Evolutionary conservation across 2,888 invertebrate genomes (phyloP).

Genomic region (Drosophila lacicola): DNA sequence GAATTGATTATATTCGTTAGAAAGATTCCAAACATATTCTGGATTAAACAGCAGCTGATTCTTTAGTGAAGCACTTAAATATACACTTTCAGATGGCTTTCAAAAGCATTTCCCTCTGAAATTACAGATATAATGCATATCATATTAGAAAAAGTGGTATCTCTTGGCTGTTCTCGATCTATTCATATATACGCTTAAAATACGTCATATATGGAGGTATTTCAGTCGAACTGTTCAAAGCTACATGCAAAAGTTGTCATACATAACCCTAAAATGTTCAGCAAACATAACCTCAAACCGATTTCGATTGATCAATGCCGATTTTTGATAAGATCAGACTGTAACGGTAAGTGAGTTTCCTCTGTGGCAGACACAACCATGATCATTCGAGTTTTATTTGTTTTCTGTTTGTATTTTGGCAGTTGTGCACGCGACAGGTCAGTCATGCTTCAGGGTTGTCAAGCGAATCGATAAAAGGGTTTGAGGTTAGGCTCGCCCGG

Average conservation of each 20-base stretch:
- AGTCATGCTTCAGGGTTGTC: conserved; percentile 32
- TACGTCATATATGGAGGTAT: no score
- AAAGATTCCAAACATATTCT: no score
- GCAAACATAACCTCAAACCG: not conserved
- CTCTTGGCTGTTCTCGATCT: no score
- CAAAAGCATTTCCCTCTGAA: no score
- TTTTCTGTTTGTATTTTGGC: conserved; percentile 30
- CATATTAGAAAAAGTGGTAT: no score
- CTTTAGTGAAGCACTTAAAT: no score
- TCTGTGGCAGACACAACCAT: not conserved
- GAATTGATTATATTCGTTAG: no score
- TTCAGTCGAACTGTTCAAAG: no score
- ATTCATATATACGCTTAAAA: no score
- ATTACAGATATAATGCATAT: no score
- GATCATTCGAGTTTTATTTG: conserved; percentile 19
- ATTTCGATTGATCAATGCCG: conserved; percentile 41
- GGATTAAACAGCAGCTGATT: no score
- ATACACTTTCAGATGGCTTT: no score
- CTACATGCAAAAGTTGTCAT: not conserved
- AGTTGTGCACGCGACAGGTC: conserved; percentile 48
- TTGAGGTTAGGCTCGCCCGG: conserved; percentile 23
- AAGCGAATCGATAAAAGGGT: conserved; percentile 39
- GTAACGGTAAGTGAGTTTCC: not conserved
- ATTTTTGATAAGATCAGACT: conserved; percentile 18
- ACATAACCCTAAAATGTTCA: not conserved